These are phyloP conservation scores for Thysanoteuthis rhombus DNA, from an alignment of 2,888 invertebrate genomes.

Conservation along the genomic window DNA sequence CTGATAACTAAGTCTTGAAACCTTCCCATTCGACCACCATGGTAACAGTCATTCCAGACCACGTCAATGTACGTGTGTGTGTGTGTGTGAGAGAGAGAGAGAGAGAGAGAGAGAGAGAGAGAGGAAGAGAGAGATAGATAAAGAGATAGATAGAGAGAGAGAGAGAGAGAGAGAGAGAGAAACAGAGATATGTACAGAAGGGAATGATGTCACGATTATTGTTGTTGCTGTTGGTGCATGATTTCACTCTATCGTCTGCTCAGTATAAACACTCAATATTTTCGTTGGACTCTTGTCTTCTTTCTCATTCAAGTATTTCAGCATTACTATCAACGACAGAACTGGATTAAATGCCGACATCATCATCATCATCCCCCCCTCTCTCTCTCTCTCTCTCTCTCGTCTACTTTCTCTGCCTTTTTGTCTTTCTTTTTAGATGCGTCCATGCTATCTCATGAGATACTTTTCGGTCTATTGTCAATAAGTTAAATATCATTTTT, in stretches of 20 bases:
- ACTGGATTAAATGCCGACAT: too few species aligned
- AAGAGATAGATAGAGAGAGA: too few species aligned
- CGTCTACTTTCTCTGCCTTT: background rate
- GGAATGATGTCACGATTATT: background rate
- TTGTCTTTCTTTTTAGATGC: background rate
- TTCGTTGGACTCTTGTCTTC: background rate
- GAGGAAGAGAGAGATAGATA: background rate
- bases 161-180: too few species aligned
- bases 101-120: background rate
- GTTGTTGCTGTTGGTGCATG: background rate
- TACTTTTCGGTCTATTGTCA: too few species aligned
- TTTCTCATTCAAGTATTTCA: background rate
- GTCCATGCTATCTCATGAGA: too few species aligned
- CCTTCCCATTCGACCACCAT: background rate
- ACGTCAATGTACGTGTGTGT: too few species aligned
- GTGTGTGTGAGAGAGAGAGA: background rate
- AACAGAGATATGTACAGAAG: background rate
- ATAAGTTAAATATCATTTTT: too few species aligned
- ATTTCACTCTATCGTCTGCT: background rate
- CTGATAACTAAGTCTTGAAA: background rate
- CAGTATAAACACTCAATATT: background rate
- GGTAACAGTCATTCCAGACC: background rate
- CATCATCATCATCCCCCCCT: background rate
- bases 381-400: background rate
- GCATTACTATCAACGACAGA: too few species aligned